phyloP scores from a whole-genome alignment of 1,140 invertebrate genomes.

The Euura saliciscinereae region DNA sequence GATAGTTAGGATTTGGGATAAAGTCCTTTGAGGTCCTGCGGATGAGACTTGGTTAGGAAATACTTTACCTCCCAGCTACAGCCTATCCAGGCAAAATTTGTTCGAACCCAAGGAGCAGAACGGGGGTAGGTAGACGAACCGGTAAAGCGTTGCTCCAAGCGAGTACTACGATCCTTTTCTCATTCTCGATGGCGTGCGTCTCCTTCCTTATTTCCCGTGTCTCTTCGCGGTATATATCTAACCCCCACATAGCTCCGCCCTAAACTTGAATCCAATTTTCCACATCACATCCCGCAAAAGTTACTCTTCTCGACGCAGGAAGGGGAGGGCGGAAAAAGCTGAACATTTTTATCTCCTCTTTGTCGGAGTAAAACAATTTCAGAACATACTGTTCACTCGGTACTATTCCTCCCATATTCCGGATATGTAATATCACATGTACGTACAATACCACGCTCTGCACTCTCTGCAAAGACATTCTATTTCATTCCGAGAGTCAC shows the following conservation, averaged over 20 bases:
- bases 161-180: not conserved
- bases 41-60: not conserved
- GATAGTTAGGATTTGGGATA: not conserved
- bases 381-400: slow-evolving; percentile 40
- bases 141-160: not conserved
- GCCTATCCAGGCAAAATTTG: not conserved
- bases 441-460: not conserved
- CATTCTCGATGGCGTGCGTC: not conserved
- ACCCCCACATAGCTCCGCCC: slow-evolving; percentile 25
- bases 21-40: not conserved
- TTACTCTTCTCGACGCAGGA: slow-evolving; percentile 31
- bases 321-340: not conserved
- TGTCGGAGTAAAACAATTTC: slow-evolving; percentile 46
- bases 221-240: not conserved
- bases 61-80: not conserved
- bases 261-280: slow-evolving; percentile 51
- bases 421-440: not conserved
- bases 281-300: slow-evolving; percentile 51
- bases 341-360: slow-evolving; percentile 19
- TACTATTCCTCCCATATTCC: not conserved
- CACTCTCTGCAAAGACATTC: not conserved
- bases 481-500: too few species aligned
- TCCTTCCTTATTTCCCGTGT: slow-evolving; percentile 1
- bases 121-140: not conserved
- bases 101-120: not conserved